Evolutionary conservation across 2,113 vertebrate species (phyloP), one percentile per base, ranked within the genome.

Genomic region (Heterochromis multidens): DNA sequence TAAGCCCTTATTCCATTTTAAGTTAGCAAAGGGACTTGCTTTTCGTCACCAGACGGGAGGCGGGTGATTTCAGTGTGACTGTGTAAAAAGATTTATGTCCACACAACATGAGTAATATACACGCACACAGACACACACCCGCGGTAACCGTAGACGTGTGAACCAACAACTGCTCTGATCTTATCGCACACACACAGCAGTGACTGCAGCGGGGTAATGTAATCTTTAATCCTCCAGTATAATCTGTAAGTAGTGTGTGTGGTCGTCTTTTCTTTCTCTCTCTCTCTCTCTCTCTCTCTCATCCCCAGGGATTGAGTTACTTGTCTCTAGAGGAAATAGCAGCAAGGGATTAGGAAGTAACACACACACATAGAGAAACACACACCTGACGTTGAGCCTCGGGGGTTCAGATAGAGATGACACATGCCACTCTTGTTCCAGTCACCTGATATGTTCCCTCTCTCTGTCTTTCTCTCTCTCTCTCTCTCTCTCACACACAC

Each of bases 381-480:
- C 87, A 90, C 88, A 89, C 86, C 88, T 91, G 88, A 89, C 86
- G 29, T 60, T 79, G 65, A 85, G 80, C 62, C 88, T 87, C 37
- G 60, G 27, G 88, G 80, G 84, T 91, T 89, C 91, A 88, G 87
- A 90, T 90, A 65, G 86, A 59, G 46, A 87, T 93, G 92, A 91
- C 89, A 93, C 92, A 93, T 94, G 91, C 91, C 93, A 93, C 89
- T 93, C 83, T 89, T 82, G 57, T 81, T 87, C 60, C 81, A 56
- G 93, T 90, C 91, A 94, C 82, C 85, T 90, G 92, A 94, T 93
- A 92, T 33, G 46, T 43, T 46, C 81, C 23, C 56, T 77, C 80
- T 40, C 87, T 78, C 86, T 80, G 35, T 31, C 52, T 78, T 27
- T 37, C 67, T 61, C 19, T 31, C 57, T 12, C 60, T 29, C 63